These are phyloP conservation scores for Drosophila quinaria DNA, from an alignment of 2,888 invertebrate genomes.

Conservation along the genomic window DNA sequence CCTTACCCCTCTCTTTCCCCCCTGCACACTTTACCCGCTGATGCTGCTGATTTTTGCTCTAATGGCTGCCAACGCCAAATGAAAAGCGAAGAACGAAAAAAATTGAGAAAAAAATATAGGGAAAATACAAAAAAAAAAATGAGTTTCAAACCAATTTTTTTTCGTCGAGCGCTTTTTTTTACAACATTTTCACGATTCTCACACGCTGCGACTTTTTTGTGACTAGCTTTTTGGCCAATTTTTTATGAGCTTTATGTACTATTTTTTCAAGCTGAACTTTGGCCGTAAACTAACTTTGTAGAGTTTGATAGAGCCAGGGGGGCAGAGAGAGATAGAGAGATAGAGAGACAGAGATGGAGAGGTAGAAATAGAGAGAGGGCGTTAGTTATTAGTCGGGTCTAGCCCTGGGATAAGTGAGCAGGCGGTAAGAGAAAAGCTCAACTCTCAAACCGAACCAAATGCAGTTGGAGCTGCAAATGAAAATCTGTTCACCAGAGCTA, in stretches of 20 bases:
- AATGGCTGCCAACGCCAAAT: slow-evolving; percentile 78
- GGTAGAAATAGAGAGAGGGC: slow-evolving; percentile 1
- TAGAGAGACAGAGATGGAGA: not conserved
- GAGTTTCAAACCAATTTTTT: slow-evolving; percentile 75
- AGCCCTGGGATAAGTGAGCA: slow-evolving; percentile 56
- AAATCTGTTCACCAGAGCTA: slow-evolving; percentile 11
- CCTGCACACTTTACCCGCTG: slow-evolving; percentile 38
- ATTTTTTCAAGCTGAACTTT: slow-evolving; percentile 70
- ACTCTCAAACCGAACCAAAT: slow-evolving; percentile 30
- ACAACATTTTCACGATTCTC: slow-evolving; percentile 66
- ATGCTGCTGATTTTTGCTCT: slow-evolving; percentile 79
- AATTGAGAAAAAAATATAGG: slow-evolving; percentile 44
- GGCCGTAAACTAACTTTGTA: slow-evolving; percentile 77
- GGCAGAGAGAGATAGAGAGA: not conserved
- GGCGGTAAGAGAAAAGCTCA: slow-evolving; percentile 37
- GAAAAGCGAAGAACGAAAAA: slow-evolving; percentile 67
- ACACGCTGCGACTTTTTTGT: slow-evolving; percentile 67
- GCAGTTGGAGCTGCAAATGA: slow-evolving; percentile 37
- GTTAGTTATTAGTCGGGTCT: slow-evolving; percentile 70
- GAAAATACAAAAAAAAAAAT: slow-evolving; percentile 59
- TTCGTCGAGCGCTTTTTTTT: slow-evolving; percentile 48
- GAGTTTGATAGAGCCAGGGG: slow-evolving; percentile 59
- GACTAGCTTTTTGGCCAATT: slow-evolving; percentile 71
- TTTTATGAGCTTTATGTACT: slow-evolving; percentile 58
- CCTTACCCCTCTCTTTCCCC: not conserved